Conservation (phyloP, 2,113 vertebrate species). For the Chionis minor region DNA sequence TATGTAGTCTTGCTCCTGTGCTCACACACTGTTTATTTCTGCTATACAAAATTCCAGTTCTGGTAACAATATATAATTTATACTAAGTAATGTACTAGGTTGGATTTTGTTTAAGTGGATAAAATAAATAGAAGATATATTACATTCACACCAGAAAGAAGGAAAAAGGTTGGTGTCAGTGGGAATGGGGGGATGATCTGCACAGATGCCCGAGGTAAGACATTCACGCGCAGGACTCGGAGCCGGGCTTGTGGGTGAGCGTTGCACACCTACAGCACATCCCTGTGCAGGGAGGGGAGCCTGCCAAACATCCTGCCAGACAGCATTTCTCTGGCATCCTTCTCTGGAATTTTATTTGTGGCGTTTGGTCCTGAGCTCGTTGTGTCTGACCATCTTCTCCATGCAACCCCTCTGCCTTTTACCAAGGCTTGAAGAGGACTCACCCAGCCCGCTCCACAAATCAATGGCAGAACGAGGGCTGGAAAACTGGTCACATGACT, state of each 20-base stretch:
- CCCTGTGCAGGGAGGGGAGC: background rate
- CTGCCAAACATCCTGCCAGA: background rate
- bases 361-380: background rate
- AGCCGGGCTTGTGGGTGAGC: background rate
- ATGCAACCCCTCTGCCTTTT: background rate
- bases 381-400: background rate
- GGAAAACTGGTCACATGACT: background rate
- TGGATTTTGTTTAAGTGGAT: background rate
- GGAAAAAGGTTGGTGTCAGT: background rate
- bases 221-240: fast-evolving
- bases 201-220: background rate
- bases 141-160: background rate
- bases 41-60: background rate
- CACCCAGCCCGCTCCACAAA: background rate
- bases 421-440: background rate
- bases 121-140: background rate
- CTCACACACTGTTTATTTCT: background rate
- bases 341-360: background rate
- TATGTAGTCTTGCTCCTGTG: background rate
- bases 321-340: background rate
- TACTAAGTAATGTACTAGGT: background rate
- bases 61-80: background rate
- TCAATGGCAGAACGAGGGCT: background rate
- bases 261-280: fast-evolving
- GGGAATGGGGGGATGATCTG: too few species aligned